phyloP scores from a whole-genome alignment of 2,797 vertebrate genomes.

The Rhabdophis nuchalis region DNA sequence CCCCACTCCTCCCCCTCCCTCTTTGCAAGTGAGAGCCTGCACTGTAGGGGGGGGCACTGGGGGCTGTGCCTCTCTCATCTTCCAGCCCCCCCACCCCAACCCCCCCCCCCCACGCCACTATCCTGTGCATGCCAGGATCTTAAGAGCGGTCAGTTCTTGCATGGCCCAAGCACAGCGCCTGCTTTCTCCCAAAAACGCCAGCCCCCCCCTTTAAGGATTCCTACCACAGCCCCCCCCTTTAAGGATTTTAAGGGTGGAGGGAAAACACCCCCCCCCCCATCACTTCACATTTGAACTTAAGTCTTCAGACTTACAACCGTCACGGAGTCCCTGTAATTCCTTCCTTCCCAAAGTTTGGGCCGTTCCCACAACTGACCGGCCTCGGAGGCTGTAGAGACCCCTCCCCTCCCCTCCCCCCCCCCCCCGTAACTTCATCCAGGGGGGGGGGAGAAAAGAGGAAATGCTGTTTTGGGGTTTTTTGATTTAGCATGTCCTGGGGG shows the following conservation, averaged over 20 bases:
- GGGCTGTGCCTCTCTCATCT: background rate
- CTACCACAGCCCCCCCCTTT: too few relatives aligned
- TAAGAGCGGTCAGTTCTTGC: background rate
- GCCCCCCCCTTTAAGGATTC: too few relatives aligned
- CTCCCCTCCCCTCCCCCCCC: background rate
- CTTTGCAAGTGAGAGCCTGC: background rate
- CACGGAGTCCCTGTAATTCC: too few relatives aligned
- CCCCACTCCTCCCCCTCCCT: background rate
- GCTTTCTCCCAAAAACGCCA: background rate
- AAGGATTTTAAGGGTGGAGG: background rate
- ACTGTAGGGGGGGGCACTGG: background rate
- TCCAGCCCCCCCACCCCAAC: background rate
- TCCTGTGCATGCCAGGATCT: background rate
- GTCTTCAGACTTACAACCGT: too few relatives aligned
- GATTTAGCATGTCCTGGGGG: constrained; percentile 7
- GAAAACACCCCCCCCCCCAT: too few relatives aligned
- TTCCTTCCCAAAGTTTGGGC: too few relatives aligned
- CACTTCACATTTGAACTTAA: background rate
- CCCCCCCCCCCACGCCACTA: too few relatives aligned
- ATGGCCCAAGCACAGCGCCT: background rate
- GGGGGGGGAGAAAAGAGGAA: constrained; percentile 62
- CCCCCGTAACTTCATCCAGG: background rate
- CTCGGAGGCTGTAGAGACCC: background rate
- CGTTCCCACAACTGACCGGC: background rate
- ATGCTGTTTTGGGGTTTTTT: constrained; percentile 56